Base-by-base conservation (phyloP, 2,113 vertebrate genomes). In the Motacilla tschutschensis region DNA sequence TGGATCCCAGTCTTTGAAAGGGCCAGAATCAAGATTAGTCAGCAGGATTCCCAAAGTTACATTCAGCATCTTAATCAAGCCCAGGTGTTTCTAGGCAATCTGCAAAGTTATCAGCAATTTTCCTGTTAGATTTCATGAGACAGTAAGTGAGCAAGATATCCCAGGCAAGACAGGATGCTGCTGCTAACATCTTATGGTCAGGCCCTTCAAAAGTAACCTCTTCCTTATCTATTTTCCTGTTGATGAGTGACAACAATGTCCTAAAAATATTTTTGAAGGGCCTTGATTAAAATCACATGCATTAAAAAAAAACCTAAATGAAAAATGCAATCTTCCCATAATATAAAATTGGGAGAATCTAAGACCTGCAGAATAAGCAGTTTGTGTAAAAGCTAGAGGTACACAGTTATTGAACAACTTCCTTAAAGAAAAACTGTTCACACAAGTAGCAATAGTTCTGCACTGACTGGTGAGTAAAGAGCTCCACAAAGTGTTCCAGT, bases 91-190 rank as follows among this genome's bases (percentile, higher is more conserved):
- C 26, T 60, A 60, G 57, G 35, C 46, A 75, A 54, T 86, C n/a
- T 35, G 50, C 25, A 69, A 88, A 78, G 28, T 24, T 44, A 75
- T 29, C 41, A 53, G 38, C 58, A 53, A 57, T 74, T 80, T 93
- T 75, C 66, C 73, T 44, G 20, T 36, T 69, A 64, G 41, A 71
- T 71, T 64, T 65, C 62, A 43, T 72, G 72, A 74, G 73, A 83
- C 77, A 63, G 29, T 63, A 53, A 79, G 35, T n/a, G 35, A 71
- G 17, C 4, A 7, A 87, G 69, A 64, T 60, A 80, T 75, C 46
- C 54, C 58, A 85, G 50, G 46, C 80, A 85, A 83, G 63, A 83
- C 41, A 88, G 77, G 82, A 88, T 79, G 60, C 80, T 75, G 38
- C 48, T 82, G 67, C 33, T 72, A 70, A 54, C 18, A 29, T 64